phyloP scores from a whole-genome alignment of 2,888 invertebrate genomes.

The Lycaena phlaeas region DNA sequence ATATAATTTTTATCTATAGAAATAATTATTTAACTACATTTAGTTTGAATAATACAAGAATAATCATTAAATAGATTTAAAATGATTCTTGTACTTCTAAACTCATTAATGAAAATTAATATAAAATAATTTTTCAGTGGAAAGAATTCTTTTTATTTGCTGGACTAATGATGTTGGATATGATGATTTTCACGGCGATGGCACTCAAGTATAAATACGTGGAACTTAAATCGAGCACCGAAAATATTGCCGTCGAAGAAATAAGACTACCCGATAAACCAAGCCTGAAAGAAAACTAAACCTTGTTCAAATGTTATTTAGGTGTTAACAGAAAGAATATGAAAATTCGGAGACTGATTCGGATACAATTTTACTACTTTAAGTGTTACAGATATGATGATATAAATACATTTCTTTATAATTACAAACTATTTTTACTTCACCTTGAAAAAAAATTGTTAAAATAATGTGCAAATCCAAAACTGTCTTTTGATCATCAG shows the following conservation, averaged over 20 bases:
- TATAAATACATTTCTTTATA: not conserved
- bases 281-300: constrained; percentile 16
- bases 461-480: too few species aligned
- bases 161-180: constrained; percentile 86
- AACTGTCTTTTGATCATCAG: too few species aligned
- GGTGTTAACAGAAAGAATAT: not conserved
- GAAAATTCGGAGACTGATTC: constrained; percentile 9
- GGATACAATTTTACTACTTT: constrained; percentile 4
- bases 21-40: too few species aligned
- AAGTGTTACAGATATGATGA: not conserved
- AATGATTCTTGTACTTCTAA: not conserved
- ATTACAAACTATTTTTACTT: not conserved
- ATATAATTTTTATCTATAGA: too few species aligned
- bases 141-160: constrained; percentile 92
- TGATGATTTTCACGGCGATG: constrained; percentile 86
- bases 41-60: not conserved
- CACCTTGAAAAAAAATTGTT: too few species aligned
- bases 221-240: constrained; percentile 43
- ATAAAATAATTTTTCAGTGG: constrained; percentile 70
- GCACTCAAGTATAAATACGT: constrained; percentile 85
- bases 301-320: not conserved
- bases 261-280: constrained; percentile 43
- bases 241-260: constrained; percentile 41
- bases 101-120: too few species aligned
- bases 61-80: not conserved